Evolutionary conservation across 1,140 invertebrate genomes (phyloP), one percentile per base, ranked within the genome.

Genomic region (Philotrypesis tridentata): DNA sequence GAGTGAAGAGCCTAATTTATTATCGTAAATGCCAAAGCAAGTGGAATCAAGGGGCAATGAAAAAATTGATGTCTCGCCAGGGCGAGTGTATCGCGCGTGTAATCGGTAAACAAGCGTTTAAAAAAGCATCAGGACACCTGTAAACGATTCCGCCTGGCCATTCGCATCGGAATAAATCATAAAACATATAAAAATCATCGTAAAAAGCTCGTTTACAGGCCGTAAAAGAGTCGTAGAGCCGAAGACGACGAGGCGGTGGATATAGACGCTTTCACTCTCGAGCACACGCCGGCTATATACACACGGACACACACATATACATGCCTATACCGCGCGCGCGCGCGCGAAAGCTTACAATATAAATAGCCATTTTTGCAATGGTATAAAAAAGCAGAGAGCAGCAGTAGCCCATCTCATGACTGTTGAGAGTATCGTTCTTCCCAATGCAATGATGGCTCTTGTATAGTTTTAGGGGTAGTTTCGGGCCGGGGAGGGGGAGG

Each of bases 401-500:
- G 21, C 33, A n/a, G 17, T 55, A 55, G 48, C 48, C 48, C 48
- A 76, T 76, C 80, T 68, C 40, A 29, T 55, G 48, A 55, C 25
- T 33, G 27, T 21, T 70, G 33, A 25, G 76, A 80, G 82, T 79
- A 72, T 78, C 82, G 75, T 79, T 71, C 83, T 87, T 86, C 86
- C 84, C 86, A 85, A 86, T 90, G 89, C 87, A 88, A 85, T 77
- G 80, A 90, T 86, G 87, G 87, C 88, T 88, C 86, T 78, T 87
- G 87, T 90, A 89, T 88, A 90, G 88, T 89, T 91, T 91, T 89
- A 89, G 87, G 85, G 88, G 87, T 88, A 90, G 86, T 90, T 90
- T 90, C 85, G 83, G 48, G 48, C 48, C n/a, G n/a, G n/a, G n/a
- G n/a, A n/a, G n/a, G n/a, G n/a, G n/a, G n/a, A n/a, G n/a, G n/a